These are phyloP conservation scores for Atlantisia rogersi DNA, from an alignment of 2,113 vertebrate species.

Conservation along the genomic window DNA sequence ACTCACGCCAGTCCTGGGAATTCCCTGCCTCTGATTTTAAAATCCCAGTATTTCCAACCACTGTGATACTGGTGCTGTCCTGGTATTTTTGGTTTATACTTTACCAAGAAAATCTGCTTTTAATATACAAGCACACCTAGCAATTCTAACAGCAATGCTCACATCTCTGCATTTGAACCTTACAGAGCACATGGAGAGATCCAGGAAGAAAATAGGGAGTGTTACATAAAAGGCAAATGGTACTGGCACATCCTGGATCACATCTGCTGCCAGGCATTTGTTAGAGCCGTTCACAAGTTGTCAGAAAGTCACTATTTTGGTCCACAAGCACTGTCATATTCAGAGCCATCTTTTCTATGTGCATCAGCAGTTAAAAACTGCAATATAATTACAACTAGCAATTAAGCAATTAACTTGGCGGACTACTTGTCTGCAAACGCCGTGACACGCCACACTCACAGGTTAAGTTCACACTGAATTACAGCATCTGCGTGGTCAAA, in stretches of 20 bases:
- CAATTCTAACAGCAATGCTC: background rate
- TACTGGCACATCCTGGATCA: background rate
- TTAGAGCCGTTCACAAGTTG: background rate
- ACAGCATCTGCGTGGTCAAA: background rate
- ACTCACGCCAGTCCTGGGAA: accelerated
- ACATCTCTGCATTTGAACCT: background rate
- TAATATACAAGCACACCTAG: background rate
- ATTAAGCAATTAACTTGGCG: background rate
- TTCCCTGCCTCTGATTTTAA: background rate
- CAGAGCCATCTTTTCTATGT: background rate
- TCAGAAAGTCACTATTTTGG: constrained; percentile 42
- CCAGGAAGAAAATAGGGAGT: background rate
- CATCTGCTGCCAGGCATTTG: background rate
- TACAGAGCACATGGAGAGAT: background rate
- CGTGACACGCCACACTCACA: too few species aligned
- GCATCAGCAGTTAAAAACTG: background rate
- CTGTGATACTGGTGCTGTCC: background rate
- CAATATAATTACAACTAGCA: background rate
- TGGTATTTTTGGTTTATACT: accelerated
- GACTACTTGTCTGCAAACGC: background rate
- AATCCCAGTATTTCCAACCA: background rate
- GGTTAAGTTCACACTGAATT: background rate
- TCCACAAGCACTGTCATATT: background rate
- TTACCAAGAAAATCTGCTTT: background rate
- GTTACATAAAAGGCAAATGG: background rate